These are phyloP conservation scores for Cyrtonyx montezumae DNA, from an alignment of 2,113 vertebrate species.

Conservation along the genomic window DNA sequence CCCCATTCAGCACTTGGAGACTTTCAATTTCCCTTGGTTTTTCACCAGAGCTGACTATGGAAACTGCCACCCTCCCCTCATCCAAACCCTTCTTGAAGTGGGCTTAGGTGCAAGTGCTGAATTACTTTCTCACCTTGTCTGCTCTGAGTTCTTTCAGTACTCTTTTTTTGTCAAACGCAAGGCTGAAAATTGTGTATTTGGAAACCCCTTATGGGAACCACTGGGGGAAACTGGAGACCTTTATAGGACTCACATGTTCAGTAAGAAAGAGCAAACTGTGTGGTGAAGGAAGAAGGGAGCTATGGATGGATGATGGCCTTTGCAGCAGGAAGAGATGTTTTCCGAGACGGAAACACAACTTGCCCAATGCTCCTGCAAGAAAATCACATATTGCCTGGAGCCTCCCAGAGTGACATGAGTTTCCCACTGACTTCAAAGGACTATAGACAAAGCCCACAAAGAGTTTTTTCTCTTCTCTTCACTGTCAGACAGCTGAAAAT, in stretches of 20 bases:
- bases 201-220: neutral
- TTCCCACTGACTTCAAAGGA: constrained; percentile 39
- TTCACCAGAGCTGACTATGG: neutral
- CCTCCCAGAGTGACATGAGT: neutral
- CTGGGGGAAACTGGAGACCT: neutral
- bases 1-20: accelerated
- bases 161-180: neutral
- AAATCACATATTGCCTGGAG: neutral
- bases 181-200: neutral
- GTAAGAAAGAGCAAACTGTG: neutral
- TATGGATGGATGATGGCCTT: neutral
- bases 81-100: neutral
- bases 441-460: constrained; percentile 3
- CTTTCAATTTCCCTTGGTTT: neutral
- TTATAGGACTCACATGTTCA: neutral
- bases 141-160: neutral
- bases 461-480: neutral
- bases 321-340: neutral
- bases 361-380: neutral
- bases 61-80: neutral
- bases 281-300: neutral
- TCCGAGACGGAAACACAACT: neutral
- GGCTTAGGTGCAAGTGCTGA: neutral
- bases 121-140: neutral
- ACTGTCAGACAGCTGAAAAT: neutral